These are phyloP conservation scores for Sitta europaea DNA, from an alignment of 2,113 vertebrate species.

Conservation along the genomic window DNA sequence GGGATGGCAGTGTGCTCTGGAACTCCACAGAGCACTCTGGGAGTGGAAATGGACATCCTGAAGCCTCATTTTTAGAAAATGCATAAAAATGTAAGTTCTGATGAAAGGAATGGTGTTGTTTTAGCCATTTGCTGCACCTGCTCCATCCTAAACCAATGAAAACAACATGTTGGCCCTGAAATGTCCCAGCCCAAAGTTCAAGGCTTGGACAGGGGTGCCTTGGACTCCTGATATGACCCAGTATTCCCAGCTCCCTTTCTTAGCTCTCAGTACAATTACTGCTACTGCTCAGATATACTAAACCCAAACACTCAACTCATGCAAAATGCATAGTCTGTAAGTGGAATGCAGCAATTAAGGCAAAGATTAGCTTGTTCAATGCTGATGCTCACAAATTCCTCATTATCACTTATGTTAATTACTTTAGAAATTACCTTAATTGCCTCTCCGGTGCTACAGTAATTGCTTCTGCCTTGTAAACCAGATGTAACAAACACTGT, in stretches of 20 bases:
- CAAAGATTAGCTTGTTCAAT: slow-evolving; percentile 60
- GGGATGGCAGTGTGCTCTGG: not conserved
- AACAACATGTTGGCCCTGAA: not conserved
- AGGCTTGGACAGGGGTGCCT: not conserved
- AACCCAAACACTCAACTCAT: not conserved
- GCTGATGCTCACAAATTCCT: slow-evolving; percentile 19
- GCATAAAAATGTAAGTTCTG: not conserved
- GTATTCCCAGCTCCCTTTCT: not conserved
- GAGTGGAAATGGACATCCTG: not conserved
- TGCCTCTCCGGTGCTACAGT: slow-evolving; percentile 32
- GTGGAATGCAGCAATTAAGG: slow-evolving; percentile 45
- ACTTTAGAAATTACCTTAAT: slow-evolving; percentile 66
- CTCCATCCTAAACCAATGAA: not conserved
- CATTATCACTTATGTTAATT: slow-evolving; percentile 66
- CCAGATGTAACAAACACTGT: slow-evolving; percentile 2
- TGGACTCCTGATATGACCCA: not conserved
- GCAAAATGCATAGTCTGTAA: not conserved
- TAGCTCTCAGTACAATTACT: not conserved
- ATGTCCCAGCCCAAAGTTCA: not conserved
- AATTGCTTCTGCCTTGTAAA: slow-evolving; percentile 37
- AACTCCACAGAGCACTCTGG: not conserved
- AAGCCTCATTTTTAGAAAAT: not conserved
- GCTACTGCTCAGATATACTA: not conserved
- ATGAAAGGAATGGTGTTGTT: not conserved
- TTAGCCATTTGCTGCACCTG: not conserved